Conservation (phyloP, 1,140 invertebrate species). For the Eueides isabella region DNA sequence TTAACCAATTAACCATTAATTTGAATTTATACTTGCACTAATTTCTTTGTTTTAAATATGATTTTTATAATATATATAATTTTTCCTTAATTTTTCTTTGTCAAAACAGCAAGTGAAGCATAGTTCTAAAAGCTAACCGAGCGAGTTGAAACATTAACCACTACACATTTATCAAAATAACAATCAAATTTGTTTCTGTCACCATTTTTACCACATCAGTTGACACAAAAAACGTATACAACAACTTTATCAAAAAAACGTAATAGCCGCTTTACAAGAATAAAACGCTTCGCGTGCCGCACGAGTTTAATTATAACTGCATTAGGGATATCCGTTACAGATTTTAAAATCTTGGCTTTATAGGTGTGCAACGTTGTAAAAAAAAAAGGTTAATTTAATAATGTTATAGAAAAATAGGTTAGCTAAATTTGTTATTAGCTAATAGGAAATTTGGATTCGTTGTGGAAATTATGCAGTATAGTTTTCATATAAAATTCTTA, state of each 20-base stretch:
- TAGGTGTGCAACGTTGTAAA: neutral
- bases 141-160: no score
- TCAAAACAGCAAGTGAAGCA: no score
- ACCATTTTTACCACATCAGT: neutral
- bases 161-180: no score
- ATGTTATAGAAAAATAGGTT: neutral
- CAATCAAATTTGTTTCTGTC: neutral
- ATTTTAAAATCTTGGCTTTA: neutral
- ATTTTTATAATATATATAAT: no score
- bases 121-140: no score
- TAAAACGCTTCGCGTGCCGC: conserved; percentile 20
- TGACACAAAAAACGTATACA: neutral
- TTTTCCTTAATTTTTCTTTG: no score
- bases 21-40: no score
- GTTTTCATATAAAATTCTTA: no score
- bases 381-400: neutral
- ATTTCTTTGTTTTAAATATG: no score
- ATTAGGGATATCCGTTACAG: conserved; percentile 18
- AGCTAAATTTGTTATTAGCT: neutral
- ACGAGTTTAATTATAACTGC: conserved; percentile 15
- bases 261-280: conserved; percentile 11
- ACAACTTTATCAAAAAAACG: conserved; percentile 9
- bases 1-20: no score
- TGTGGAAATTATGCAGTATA: no score
- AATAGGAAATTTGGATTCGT: no score